Percentiles rank a stretch among this genome's conserved stretches.
These are phyloP conservation scores for Gadopsis bispinosus DNA, from an alignment of 2,797 vertebrate species.

Conservation along the genomic window DNA sequence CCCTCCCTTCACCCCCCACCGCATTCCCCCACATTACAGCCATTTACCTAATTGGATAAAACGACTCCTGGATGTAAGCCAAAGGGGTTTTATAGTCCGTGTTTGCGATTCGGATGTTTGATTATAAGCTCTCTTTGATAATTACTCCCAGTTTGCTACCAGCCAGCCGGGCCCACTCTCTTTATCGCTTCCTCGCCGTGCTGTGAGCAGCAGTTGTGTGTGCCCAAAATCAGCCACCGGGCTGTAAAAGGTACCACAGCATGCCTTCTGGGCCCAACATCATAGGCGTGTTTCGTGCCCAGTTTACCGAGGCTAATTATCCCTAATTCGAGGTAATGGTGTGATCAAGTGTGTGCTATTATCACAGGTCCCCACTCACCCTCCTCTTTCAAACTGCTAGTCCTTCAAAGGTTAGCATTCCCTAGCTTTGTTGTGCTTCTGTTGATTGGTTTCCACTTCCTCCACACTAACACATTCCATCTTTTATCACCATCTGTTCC, in stretches of 20 bases:
- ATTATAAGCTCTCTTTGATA: constrained; percentile 87
- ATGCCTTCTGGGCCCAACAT: constrained; percentile 84
- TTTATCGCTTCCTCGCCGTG: constrained; percentile 79
- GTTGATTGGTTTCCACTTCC: constrained; percentile 75
- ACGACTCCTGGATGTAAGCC: constrained; percentile 85
- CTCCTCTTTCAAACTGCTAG: constrained; percentile 71
- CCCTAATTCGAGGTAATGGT: constrained; percentile 84
- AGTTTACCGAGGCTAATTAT: constrained; percentile 86
- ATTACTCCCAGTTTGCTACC: constrained; percentile 84
- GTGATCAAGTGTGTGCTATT: constrained; percentile 83
- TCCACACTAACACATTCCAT: constrained; percentile 60
- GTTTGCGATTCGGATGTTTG: constrained; percentile 87
- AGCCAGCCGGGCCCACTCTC: constrained; percentile 77
- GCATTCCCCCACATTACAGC: constrained; percentile 79
- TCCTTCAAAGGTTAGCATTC: constrained; percentile 78
- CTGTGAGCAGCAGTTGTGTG: constrained; percentile 78
- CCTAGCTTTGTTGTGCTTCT: constrained; percentile 66
- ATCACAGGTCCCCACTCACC: constrained; percentile 80
- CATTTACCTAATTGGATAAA: constrained; percentile 89
- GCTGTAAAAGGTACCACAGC: constrained; percentile 84
- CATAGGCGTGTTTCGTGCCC: constrained; percentile 83
- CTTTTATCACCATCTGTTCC: constrained; percentile 70
- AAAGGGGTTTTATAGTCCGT: constrained; percentile 84
- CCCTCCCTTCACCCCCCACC: constrained; percentile 40
- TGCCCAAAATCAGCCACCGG: constrained; percentile 82